Base-by-base conservation (phyloP, 2,888 invertebrate genomes). In the Adela reaumurella region DNA sequence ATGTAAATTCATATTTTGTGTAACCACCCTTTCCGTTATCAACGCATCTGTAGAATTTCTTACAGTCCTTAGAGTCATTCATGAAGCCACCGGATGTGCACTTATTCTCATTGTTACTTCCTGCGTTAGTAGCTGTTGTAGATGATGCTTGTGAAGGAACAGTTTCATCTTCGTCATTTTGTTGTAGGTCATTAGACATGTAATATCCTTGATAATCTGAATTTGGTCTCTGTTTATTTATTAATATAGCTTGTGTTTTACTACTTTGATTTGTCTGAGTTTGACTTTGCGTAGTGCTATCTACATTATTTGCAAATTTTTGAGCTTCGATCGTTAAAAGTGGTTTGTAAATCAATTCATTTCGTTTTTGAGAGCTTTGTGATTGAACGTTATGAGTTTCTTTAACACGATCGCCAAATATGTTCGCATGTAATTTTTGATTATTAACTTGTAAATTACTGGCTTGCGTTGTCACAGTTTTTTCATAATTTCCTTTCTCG, bases 1-100 rank as follows among this genome's bases (percentile, higher is more conserved):
- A 92, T 11, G 72, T 72, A 63, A 89, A 92, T 53, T 89, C 86
- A 61, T 87, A 86, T 66, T 82, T 85, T 45, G 70, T 83, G 57
- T 74, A 88, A 2, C 77, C 76, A 51, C 82, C 83, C 19, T 78
- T 69, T 46, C 60, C 62, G 47, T 61, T 60, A 20, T 59, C 58
- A 0, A 83, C 82, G 57, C 84, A 84, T 51, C 83, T 66, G 55
- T 81, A 83, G 70, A 91, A 92, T 62, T 86, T 88, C 51, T 79
- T 84, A 60, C 91, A 92, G 59, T 90, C 82, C 43, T 70, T 70
- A 42, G 81, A 73, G 65, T 91, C 85, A 14, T 85, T 83, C 59
- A 86, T 81, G 56, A 81, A 86, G 29, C 82, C 86, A 63, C 82
- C 83, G 42, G 63, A 58, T 5, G 60, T 63, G 56, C 84, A 84